phyloP scores from a whole-genome alignment of 1,140 invertebrate genomes.

The Amphibalanus amphitrite region DNA sequence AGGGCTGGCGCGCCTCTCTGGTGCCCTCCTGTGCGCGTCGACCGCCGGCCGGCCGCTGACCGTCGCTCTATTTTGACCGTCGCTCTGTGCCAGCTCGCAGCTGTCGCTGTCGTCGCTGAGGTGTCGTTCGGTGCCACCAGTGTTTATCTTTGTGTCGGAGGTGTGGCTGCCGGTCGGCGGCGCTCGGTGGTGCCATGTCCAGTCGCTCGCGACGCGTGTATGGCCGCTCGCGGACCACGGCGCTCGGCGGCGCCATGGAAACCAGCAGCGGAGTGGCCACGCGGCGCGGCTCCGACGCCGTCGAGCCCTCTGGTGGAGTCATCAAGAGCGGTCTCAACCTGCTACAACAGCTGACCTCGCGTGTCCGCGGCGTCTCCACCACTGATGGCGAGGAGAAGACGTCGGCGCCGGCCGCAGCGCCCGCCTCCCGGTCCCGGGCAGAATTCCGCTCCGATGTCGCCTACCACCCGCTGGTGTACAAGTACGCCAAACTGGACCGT shows the following conservation, averaged over 20 bases:
- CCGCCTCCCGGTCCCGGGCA: neutral
- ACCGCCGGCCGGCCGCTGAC: neutral
- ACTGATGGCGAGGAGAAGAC: neutral
- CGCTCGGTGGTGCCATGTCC: neutral
- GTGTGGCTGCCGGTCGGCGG: too few relatives aligned
- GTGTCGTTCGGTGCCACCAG: too few relatives aligned
- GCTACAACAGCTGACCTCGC: neutral
- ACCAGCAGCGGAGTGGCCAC: neutral
- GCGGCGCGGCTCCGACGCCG: neutral
- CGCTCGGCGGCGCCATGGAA: neutral
- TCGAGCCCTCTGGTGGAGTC: neutral
- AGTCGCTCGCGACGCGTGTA: neutral
- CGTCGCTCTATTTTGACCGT: neutral
- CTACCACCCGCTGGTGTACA: conserved; percentile 3
- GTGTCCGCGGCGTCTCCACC: neutral
- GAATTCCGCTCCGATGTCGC: conserved; percentile 1
- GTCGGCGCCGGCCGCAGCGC: neutral
- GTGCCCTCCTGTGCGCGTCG: too few relatives aligned
- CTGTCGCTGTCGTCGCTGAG: neutral
- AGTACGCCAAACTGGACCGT: conserved; percentile 1
- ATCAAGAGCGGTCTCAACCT: neutral
- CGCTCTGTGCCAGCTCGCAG: neutral
- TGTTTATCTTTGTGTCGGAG: neutral
- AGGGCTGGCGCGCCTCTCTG: neutral
- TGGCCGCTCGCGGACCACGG: neutral